phyloP scores from a whole-genome alignment of 1,140 invertebrate species.

The Achroia grisella region DNA sequence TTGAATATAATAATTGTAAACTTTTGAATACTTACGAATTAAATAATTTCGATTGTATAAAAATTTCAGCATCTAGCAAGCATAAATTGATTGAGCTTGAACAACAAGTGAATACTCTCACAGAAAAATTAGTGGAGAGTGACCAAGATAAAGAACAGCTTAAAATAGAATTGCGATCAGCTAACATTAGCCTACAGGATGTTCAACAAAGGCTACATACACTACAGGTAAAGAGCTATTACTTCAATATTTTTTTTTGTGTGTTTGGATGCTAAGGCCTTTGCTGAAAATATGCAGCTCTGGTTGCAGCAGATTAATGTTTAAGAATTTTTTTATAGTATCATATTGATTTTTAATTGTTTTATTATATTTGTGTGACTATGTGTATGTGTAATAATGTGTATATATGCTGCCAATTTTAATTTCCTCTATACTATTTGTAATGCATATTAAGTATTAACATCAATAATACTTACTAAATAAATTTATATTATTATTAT shows the following conservation, averaged over 20 bases:
- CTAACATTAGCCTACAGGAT: conserved; percentile 55
- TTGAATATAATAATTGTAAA: too few species aligned
- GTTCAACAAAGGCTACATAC: conserved; percentile 57
- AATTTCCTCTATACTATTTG: too few species aligned
- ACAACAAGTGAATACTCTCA: conserved; percentile 39
- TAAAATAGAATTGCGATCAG: conserved; percentile 45
- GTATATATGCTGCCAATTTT: too few species aligned
- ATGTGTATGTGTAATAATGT: too few species aligned
- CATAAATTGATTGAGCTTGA: conserved; percentile 59
- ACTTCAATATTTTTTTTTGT: too few species aligned
- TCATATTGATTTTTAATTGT: too few species aligned
- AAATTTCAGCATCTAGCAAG: conserved; percentile 56
- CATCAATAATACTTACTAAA: background rate
- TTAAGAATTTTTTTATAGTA: too few species aligned
- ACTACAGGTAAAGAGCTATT: conserved; percentile 54
- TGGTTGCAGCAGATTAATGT: too few species aligned
- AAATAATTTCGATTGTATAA: background rate
- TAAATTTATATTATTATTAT: conserved; percentile 11
- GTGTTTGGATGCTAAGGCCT: too few species aligned
- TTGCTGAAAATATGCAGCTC: too few species aligned
- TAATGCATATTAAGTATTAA: background rate
- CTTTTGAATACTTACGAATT: too few species aligned
- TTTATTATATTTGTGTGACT: too few species aligned
- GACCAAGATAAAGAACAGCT: conserved; percentile 58
- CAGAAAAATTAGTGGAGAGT: conserved; percentile 36